phyloP scores from a whole-genome alignment of 2,113 vertebrate genomes.

The Corapipo altera region DNA sequence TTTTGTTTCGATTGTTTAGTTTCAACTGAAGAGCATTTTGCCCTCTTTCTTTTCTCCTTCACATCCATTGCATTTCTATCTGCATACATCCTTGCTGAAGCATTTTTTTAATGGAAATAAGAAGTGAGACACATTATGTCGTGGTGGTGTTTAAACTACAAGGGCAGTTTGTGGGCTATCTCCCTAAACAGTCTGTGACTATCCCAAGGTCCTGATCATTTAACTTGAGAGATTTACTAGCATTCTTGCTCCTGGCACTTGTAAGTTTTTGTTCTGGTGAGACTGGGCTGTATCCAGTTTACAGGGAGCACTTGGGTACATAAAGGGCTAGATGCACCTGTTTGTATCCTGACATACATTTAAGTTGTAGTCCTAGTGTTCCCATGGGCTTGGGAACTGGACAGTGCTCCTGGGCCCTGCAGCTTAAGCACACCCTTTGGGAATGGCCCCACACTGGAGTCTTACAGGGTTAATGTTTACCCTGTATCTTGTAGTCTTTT shows the following conservation, averaged over 20 bases:
- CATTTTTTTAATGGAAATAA: background rate
- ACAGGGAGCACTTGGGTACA: background rate
- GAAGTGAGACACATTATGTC: background rate
- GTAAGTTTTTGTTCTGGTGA: background rate
- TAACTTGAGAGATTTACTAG: background rate
- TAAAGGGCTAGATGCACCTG: background rate
- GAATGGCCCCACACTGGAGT: background rate
- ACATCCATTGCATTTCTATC: background rate
- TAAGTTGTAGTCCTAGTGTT: background rate
- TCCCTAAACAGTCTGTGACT: background rate
- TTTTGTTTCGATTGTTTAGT: background rate
- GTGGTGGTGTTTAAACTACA: background rate
- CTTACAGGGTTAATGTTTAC: background rate
- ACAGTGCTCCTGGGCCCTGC: background rate
- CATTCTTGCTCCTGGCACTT: background rate
- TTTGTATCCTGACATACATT: rapidly evolving
- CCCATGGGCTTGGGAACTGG: background rate
- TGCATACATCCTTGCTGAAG: background rate
- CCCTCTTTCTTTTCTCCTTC: background rate
- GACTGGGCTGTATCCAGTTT: background rate
- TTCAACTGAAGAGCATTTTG: background rate
- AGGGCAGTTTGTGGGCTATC: background rate
- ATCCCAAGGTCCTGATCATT: background rate
- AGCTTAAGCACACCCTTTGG: background rate
- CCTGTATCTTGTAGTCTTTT: background rate